Base-by-base conservation (phyloP, 2,797 vertebrate genomes). In the Rhinophrynus dorsalis region DNA sequence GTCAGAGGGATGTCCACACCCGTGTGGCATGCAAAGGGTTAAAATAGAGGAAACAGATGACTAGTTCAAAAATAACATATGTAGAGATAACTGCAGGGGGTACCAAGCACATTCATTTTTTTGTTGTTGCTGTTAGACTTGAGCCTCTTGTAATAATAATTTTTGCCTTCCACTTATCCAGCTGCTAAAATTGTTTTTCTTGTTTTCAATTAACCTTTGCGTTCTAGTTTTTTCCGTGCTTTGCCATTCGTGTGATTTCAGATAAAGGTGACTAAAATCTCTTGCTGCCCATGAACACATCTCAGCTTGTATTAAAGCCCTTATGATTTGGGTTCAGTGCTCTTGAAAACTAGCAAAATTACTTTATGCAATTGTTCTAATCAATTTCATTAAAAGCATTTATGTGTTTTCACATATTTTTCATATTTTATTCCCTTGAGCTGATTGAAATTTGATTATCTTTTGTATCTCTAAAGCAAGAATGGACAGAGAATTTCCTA, bases 171-270 rank as follows among this genome's bases (percentile, higher is more conserved):
- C 37, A 55, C 38, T 69, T 55, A 58, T 69, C 47, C 12, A 15
- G 45, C 11, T 61, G 40, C 40, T 23, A 18, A 54, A 61, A 61
- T 61, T 61, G 57, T 12, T 60, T 69, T 68, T 69, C 67, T 54
- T 61, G 27, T 69, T 52, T 69, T 61, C 67, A 69, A 69, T 69
- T 69, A 69, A 69, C 67, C 67, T 69, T 69, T 61, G 10, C 24
- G 18, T 52, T 21, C 26, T 52, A 15, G 6, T 54, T 26, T 32
- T 37, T 62, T 61, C 58, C 11, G 27, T 26, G 23, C 24, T 61
- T 54, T 35, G 11, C 47, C 20, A 32, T 42, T 40, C 23, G 50
- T 54, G 67, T 20, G 35, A 61, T 30, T 33, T 40, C 18, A 7
- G 27, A 58, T 33, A 45, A 17, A 50, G 55, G 23, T 29, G 4